A percentile compares a stretch with the other conserved stretches of the same genome.
Evolutionary conservation across 2,797 vertebrate species (phyloP).

Genomic region (Spatula clypeata): DNA sequence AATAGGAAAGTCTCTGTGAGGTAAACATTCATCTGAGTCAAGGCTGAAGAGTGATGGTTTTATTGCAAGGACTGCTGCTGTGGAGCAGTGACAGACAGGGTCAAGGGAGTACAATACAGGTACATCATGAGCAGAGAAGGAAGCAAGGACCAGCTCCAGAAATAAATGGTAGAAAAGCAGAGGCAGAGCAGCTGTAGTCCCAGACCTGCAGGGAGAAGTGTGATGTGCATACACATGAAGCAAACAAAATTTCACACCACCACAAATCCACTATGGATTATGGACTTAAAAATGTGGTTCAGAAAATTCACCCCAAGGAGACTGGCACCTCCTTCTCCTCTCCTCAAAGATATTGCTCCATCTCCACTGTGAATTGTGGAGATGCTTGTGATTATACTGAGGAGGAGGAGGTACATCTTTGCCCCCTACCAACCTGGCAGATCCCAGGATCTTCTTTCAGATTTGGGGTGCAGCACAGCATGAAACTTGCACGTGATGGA

Average conservation of each 20-base stretch:
- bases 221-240: background rate
- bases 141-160: background rate
- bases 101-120: background rate
- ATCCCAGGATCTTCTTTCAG: background rate
- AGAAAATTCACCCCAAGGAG: background rate
- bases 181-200: background rate
- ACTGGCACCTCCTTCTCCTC: rapidly evolving
- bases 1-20: background rate
- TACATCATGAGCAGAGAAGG: background rate
- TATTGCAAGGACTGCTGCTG: background rate
- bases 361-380: background rate
- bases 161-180: background rate
- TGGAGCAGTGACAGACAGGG: background rate
- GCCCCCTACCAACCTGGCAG: rapidly evolving
- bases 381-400: background rate
- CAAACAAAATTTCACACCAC: background rate
- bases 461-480: background rate
- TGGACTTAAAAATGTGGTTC: background rate
- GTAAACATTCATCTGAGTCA: background rate
- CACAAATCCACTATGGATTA: background rate
- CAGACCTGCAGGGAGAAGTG: background rate
- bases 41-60: background rate
- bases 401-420: background rate
- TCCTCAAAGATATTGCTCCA: background rate
- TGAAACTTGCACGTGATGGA: rapidly evolving